Evolutionary conservation across 2,797 vertebrate genomes (phyloP).

Genomic region (Poliocrania exsul): DNA sequence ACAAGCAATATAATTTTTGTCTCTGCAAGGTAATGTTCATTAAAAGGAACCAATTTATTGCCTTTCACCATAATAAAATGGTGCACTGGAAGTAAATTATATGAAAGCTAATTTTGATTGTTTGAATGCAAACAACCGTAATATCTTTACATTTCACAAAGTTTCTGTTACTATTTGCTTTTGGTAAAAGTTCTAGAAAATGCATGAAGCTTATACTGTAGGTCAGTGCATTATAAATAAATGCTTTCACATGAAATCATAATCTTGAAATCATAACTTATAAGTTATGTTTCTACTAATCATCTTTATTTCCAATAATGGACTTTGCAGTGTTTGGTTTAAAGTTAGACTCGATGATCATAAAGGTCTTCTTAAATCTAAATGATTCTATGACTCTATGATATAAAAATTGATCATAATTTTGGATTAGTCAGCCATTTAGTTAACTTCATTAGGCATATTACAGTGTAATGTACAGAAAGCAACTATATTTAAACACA

Average conservation of each 20-base stretch:
- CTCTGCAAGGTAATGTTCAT: background rate
- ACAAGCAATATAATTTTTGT: background rate
- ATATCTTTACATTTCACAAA: background rate
- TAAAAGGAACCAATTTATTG: background rate
- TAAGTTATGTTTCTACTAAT: background rate
- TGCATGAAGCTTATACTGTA: background rate
- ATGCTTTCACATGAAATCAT: background rate
- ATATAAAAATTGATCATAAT: background rate
- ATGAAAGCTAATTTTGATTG: background rate
- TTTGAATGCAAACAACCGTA: background rate
- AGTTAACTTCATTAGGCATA: background rate
- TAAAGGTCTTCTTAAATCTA: background rate
- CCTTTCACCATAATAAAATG: background rate
- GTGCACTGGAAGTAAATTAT: background rate
- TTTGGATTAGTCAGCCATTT: background rate
- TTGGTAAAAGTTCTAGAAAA: background rate
- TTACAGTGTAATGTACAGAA: background rate
- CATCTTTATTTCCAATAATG: background rate
- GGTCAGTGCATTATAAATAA: background rate
- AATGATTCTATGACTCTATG: background rate
- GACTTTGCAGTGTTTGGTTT: background rate
- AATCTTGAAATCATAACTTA: background rate
- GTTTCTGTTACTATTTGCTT: background rate
- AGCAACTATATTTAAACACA: background rate
- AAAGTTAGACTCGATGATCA: background rate